These are phyloP conservation scores for Poecile montanus DNA, from an alignment of 2,797 vertebrate genomes.

Conservation along the genomic window DNA sequence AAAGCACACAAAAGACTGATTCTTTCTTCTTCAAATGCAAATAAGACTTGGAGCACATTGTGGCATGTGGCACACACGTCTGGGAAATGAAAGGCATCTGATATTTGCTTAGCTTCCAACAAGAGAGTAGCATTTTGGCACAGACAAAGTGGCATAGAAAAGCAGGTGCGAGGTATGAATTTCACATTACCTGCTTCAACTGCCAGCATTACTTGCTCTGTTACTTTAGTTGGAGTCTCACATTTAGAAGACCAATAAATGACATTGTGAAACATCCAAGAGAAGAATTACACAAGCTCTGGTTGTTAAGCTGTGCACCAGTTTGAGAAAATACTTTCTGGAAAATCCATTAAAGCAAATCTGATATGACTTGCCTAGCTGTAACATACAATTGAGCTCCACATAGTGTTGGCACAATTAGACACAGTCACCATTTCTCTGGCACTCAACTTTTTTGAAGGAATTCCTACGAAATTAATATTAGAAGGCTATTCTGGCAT, in stretches of 20 bases:
- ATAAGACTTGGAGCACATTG: constrained; percentile 9
- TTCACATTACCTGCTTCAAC: constrained; percentile 49
- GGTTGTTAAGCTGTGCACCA: not conserved
- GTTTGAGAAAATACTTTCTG: constrained; percentile 20
- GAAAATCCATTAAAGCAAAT: constrained; percentile 31
- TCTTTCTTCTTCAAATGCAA: constrained; percentile 53
- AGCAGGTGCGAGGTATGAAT: constrained; percentile 56
- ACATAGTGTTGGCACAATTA: not conserved
- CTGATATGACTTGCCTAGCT: not conserved
- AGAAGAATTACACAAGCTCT: not conserved
- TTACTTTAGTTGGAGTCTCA: constrained; percentile 2
- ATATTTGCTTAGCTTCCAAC: constrained; percentile 48
- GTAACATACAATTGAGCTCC: not conserved
- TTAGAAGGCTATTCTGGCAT: not conserved
- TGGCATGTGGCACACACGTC: constrained; percentile 7
- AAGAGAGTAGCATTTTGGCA: constrained; percentile 44
- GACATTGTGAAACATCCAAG: not conserved
- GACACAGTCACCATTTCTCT: not conserved
- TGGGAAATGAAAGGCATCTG: constrained; percentile 46
- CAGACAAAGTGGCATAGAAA: not conserved
- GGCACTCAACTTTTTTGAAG: not conserved
- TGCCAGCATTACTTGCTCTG: constrained; percentile 23
- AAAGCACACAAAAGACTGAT: constrained; percentile 8
- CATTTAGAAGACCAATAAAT: not conserved
- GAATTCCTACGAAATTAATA: not conserved